These are phyloP conservation scores for Tiphia femorata DNA, from an alignment of 2,888 invertebrate genomes.

Conservation along the genomic window DNA sequence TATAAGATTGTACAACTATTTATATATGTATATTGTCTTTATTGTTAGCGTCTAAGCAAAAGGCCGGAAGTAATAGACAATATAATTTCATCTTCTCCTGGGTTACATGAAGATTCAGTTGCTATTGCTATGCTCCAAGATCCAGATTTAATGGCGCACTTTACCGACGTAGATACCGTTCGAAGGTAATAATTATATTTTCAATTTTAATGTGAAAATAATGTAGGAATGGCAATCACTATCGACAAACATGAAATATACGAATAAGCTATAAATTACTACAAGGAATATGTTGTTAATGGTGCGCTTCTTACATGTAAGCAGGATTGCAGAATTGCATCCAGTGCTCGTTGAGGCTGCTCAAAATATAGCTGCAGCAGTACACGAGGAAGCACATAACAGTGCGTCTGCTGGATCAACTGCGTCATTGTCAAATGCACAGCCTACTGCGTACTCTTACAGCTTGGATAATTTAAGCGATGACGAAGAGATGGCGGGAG, in stretches of 20 bases:
- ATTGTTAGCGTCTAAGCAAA: constrained; percentile 60
- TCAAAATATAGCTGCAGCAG: constrained; percentile 75
- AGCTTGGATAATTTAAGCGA: constrained; percentile 72
- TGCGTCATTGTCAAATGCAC: constrained; percentile 47
- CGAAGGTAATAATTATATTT: constrained; percentile 23
- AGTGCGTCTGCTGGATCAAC: constrained; percentile 47
- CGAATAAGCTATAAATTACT: neutral
- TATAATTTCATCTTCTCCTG: constrained; percentile 79
- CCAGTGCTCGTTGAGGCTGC: constrained; percentile 80
- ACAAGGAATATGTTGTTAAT: constrained; percentile 10
- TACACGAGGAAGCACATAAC: constrained; percentile 68
- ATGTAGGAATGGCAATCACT: neutral
- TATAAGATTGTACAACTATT: too few species aligned
- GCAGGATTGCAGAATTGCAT: constrained; percentile 77
- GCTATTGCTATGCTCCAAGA: constrained; percentile 83
- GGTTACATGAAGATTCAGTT: constrained; percentile 78
- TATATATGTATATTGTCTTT: constrained; percentile 20
- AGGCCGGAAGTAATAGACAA: constrained; percentile 74
- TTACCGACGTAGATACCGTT: constrained; percentile 76
- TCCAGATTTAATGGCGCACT: constrained; percentile 80
- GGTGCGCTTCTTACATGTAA: neutral
- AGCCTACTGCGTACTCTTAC: constrained; percentile 70
- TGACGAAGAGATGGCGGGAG: constrained; percentile 72
- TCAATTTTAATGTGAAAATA: neutral
- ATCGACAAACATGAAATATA: too few species aligned